phyloP scores from a whole-genome alignment of 2,113 vertebrate species.

The Scortum barcoo region DNA sequence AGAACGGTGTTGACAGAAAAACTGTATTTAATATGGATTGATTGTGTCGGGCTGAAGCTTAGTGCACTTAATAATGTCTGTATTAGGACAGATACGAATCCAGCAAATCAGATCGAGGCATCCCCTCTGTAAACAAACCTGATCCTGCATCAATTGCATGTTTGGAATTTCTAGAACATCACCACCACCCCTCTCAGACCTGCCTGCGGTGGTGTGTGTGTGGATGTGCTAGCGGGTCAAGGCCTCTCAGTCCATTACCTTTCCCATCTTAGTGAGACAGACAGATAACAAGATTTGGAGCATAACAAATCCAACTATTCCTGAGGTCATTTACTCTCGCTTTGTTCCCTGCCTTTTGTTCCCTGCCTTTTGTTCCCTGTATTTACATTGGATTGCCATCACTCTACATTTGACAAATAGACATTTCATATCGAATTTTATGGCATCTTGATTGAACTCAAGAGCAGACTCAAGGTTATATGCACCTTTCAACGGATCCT shows the following conservation, averaged over 20 bases:
- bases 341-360: conserved; percentile 39
- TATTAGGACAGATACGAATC: background rate
- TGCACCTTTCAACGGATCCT: background rate
- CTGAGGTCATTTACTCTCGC: conserved; percentile 22
- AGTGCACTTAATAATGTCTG: background rate
- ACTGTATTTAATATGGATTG: background rate
- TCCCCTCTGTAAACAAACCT: background rate
- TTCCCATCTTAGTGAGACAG: conserved; percentile 89
- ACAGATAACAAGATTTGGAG: conserved; percentile 80
- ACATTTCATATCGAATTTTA: conserved; percentile 24
- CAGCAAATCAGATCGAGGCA: background rate
- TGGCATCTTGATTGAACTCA: conserved; percentile 36
- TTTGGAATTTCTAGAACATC: background rate
- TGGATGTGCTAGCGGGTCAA: conserved; percentile 69
- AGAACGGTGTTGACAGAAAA: background rate
- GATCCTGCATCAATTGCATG: background rate
- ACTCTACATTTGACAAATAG: conserved; percentile 49
- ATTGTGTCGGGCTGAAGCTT: background rate
- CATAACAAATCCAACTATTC: conserved; percentile 44
- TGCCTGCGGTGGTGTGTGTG: background rate
- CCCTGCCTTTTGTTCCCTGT: conserved; percentile 9
- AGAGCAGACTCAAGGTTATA: conserved; percentile 51
- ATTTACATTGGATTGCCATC: conserved; percentile 27
- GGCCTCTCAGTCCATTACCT: conserved; percentile 89
- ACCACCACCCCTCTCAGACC: background rate